phyloP scores from a whole-genome alignment of 2,797 vertebrate genomes.

The Salmo trutta region DNA sequence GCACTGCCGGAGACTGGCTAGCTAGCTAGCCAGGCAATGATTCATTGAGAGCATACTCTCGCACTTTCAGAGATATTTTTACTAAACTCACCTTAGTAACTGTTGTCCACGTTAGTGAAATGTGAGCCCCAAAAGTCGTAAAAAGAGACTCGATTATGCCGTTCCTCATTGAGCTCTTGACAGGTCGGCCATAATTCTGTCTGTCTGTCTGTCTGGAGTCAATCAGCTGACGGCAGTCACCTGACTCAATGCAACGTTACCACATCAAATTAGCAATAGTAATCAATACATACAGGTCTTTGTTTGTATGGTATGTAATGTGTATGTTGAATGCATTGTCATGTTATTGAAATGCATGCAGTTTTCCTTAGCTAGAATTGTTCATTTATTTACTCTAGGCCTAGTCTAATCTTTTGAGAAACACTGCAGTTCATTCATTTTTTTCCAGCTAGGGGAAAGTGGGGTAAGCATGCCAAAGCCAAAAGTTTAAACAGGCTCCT shows the following conservation, averaged over 20 bases:
- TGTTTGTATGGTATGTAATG: too few species aligned
- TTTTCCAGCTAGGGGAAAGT: too few species aligned
- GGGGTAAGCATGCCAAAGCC: too few species aligned
- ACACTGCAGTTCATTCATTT: too few species aligned
- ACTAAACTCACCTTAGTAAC: constrained; percentile 51
- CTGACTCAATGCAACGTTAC: constrained; percentile 38
- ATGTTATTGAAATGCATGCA: too few species aligned
- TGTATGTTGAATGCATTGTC: too few species aligned
- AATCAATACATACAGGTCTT: too few species aligned
- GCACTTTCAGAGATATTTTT: constrained; percentile 32
- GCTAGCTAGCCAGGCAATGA: constrained; percentile 15
- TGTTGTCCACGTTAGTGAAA: constrained; percentile 38
- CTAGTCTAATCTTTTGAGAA: too few species aligned
- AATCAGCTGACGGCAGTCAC: constrained; percentile 81
- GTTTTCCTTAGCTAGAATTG: too few species aligned
- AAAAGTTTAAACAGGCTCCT: too few species aligned
- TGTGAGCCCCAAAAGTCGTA: constrained; percentile 43
- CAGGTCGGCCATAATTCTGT: constrained; percentile 79
- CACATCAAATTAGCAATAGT: too few species aligned
- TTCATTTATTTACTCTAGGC: too few species aligned
- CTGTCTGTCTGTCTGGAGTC: constrained; percentile 67
- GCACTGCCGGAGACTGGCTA: not conserved
- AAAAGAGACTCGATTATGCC: constrained; percentile 64
- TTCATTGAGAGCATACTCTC: not conserved
- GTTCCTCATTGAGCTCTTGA: constrained; percentile 76